Base-by-base conservation (phyloP, 2,797 vertebrate genomes). In the Eremophila alpestris region DNA sequence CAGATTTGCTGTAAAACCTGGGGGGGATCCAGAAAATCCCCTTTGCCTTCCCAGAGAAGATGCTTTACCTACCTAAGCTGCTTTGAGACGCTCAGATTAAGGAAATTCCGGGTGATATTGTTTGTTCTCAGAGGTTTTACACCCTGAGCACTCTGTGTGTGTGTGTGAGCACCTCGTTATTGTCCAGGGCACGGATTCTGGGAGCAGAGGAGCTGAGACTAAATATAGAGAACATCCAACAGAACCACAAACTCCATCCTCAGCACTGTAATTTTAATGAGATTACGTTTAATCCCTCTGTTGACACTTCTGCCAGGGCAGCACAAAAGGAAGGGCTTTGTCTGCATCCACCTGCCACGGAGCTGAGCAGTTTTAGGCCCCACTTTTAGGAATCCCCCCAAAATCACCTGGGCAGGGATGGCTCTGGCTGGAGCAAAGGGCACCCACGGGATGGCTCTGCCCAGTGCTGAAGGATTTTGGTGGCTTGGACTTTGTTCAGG, bases 211-310 rank as follows among this genome's bases (percentile, higher is more conserved):
- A 79, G 60, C 77, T 74, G 88, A 89, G 88, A 56, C 94, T 90
- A 90, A 95, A 93, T 90, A 79, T 56, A 96, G 93, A 65, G 83
- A 62, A 46, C 60, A 26, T 49, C 32, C 0, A 79, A 24, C 8
- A 86, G 87, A 36, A 36, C 41, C 63, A 58, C 69, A 30, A 76
- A 84, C 52, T 30, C 86, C 54, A 11, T 92, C 83, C 92, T 74
- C 93, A 91, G 92, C 89, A 71, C 34, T 87, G 93, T 11, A 34
- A 87, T 91, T 89, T 92, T 83, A 90, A 82, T 93, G 75, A 43
- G 83, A 82, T 92, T 81, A 65, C 63, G 60, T 48, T 8, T 78
- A 87, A 93, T 93, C 84, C 87, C 58, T 55, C 76, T 88, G 11
- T 65, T 78, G 83, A 75, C 56, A 32, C 74, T 77, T 82, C 78